These are phyloP conservation scores for Anoplius nigerrimus DNA, from an alignment of 2,888 invertebrate genomes.

Conservation along the genomic window DNA sequence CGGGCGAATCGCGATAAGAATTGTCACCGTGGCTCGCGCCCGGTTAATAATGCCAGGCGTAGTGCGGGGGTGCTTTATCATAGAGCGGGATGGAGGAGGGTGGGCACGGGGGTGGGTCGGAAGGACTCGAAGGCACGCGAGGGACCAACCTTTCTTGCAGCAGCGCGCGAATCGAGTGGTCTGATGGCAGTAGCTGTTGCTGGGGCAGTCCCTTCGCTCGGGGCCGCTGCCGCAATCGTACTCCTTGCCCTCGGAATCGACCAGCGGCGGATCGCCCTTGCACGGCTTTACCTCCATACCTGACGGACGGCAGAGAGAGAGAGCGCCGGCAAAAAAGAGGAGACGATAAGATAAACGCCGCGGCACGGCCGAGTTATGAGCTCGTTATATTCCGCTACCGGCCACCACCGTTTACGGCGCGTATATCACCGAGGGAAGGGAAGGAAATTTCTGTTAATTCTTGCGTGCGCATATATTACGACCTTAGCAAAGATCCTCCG, in stretches of 20 bases:
- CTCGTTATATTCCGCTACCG: no score
- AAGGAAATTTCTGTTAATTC: no score
- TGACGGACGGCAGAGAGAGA: constrained; percentile 53
- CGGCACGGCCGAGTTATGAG: no score
- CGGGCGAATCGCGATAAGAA: no score
- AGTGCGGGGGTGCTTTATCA: no score
- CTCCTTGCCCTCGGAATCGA: constrained; percentile 85
- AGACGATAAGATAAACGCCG: no score
- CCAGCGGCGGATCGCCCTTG: constrained; percentile 87
- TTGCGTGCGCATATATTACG: background rate
- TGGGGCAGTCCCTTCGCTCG: constrained; percentile 87
- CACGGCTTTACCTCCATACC: constrained; percentile 90
- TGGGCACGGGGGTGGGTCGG: background rate
- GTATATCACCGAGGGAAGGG: no score
- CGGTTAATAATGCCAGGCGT: no score
- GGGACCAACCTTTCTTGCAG: constrained; percentile 85
- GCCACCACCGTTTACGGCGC: no score
- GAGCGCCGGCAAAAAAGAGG: no score
- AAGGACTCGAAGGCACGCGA: no score
- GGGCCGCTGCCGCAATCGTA: constrained; percentile 90
- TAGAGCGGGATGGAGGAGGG: background rate
- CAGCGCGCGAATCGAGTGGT: constrained; percentile 89
- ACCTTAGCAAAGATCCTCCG: background rate
- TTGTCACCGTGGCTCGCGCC: no score
- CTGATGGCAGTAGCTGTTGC: constrained; percentile 91